phyloP scores from a whole-genome alignment of 2,888 invertebrate species.

The Leptothorax acervorum region DNA sequence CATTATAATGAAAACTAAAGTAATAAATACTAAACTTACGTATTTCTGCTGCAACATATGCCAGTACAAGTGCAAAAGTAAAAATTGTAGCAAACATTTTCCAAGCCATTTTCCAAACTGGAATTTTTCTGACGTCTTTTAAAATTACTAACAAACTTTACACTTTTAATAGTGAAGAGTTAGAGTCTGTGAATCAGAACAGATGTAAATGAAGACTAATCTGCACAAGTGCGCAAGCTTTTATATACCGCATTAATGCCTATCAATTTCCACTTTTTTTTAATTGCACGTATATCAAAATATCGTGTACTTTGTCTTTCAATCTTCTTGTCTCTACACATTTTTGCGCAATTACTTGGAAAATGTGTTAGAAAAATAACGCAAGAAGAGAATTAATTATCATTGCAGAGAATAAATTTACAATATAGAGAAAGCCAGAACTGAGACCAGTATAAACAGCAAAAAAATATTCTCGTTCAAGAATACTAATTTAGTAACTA shows the following conservation, averaged over 20 bases:
- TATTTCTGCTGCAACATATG: constrained; percentile 5
- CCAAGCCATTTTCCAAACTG: too few relatives aligned
- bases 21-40: constrained; percentile 22
- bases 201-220: too few relatives aligned
- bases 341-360: neutral
- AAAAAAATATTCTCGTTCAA: neutral
- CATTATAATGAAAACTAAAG: neutral
- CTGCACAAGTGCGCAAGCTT: too few relatives aligned
- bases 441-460: neutral
- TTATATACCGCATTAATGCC: too few relatives aligned
- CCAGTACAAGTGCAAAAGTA: neutral
- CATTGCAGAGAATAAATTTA: neutral
- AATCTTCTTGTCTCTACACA: neutral
- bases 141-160: too few relatives aligned
- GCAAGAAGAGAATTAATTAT: neutral
- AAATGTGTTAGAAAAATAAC: neutral
- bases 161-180: too few relatives aligned
- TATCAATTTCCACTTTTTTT: neutral
- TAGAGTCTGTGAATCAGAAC: too few relatives aligned
- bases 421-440: neutral
- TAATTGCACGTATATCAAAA: neutral
- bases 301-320: neutral
- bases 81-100: constrained; percentile 7
- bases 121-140: too few relatives aligned
- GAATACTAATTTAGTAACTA: neutral